phyloP scores from a whole-genome alignment of 2,888 invertebrate genomes.

The Allacma fusca region DNA sequence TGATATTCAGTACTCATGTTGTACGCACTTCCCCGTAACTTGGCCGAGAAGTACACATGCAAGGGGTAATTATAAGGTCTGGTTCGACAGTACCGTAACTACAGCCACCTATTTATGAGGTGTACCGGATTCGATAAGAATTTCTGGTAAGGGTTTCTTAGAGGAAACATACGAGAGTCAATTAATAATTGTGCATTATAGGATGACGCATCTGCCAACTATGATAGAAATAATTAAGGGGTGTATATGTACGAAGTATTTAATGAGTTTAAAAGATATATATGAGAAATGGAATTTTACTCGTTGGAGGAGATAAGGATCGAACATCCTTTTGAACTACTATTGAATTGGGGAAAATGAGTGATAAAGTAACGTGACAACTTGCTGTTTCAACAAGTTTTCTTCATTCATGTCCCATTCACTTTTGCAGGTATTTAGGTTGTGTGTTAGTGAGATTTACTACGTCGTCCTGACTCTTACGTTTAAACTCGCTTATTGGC shows the following conservation, averaged over 20 bases:
- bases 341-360: slow-evolving; percentile 16
- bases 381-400: slow-evolving; percentile 44
- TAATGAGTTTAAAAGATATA: slow-evolving; percentile 1
- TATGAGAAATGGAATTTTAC: slow-evolving; percentile 20
- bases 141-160: neutral
- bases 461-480: slow-evolving; percentile 16
- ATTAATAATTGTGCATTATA: neutral
- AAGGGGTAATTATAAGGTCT: too few relatives aligned
- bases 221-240: slow-evolving; percentile 19
- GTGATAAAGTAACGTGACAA: slow-evolving; percentile 35
- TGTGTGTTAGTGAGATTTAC: slow-evolving; percentile 33
- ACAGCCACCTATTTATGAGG: neutral
- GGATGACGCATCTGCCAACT: neutral
- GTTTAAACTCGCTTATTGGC: neutral
- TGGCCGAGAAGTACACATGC: neutral
- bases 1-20: neutral
- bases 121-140: neutral
- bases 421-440: slow-evolving; percentile 44
- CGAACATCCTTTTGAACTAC: slow-evolving; percentile 41
- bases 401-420: slow-evolving; percentile 38
- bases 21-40: neutral
- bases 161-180: neutral
- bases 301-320: slow-evolving; percentile 31
- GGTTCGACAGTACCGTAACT: too few relatives aligned
- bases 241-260: neutral